These are phyloP conservation scores for Hyperopisus bebe DNA, from an alignment of 2,113 vertebrate genomes.

Conservation along the genomic window DNA sequence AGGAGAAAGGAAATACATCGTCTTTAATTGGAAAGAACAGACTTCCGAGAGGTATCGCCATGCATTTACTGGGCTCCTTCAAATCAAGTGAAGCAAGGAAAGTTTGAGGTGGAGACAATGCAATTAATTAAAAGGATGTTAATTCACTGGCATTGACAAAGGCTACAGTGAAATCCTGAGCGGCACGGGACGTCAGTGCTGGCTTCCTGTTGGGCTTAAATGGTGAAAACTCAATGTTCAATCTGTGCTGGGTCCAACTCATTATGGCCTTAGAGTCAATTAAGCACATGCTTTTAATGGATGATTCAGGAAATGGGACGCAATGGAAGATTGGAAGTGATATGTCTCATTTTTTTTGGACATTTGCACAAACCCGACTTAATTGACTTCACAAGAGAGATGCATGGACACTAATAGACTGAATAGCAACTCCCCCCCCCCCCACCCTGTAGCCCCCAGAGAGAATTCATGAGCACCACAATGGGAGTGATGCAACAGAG, in stretches of 20 bases:
- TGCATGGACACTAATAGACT: constrained; percentile 51
- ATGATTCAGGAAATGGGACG: constrained; percentile 47
- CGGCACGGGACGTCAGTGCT: constrained; percentile 26
- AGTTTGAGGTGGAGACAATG: constrained; percentile 42
- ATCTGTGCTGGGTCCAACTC: constrained; percentile 43
- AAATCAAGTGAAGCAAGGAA: constrained; percentile 35
- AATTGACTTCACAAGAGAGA: constrained; percentile 54
- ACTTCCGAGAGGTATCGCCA: constrained; percentile 39
- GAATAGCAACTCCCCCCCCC: constrained; percentile 36
- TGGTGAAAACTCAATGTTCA: constrained; percentile 29
- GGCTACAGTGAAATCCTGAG: constrained; percentile 24
- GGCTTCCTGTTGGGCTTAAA: constrained; percentile 5
- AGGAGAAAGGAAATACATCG: constrained; percentile 14
- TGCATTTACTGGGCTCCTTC: constrained; percentile 48
- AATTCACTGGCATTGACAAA: constrained; percentile 36
- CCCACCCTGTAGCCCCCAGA: not conserved
- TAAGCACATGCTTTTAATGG: constrained; percentile 44
- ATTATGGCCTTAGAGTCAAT: constrained; percentile 49
- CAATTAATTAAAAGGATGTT: constrained; percentile 55
- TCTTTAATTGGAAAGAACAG: constrained; percentile 29
- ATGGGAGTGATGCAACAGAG: constrained; percentile 3
- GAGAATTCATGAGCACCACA: not conserved
- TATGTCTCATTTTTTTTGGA: constrained; percentile 52
- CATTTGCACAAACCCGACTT: constrained; percentile 51
- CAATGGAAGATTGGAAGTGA: constrained; percentile 51